phyloP scores from a whole-genome alignment of 2,797 vertebrate genomes.

The Myioborus melanocephalus region DNA sequence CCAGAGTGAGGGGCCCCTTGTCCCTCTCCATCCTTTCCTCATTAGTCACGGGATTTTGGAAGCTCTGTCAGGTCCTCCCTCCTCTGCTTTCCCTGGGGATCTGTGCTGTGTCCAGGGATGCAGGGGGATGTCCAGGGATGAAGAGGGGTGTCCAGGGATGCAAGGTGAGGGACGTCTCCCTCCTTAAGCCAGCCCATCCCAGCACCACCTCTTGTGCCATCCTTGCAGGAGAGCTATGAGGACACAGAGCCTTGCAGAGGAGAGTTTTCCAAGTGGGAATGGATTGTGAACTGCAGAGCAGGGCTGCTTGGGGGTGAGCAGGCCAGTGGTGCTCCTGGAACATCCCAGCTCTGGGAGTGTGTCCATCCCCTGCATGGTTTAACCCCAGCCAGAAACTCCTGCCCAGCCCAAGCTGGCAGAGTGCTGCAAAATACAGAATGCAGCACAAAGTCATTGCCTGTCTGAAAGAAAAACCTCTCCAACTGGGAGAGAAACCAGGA shows the following conservation, averaged over 20 bases:
- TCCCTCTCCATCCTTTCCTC: neutral
- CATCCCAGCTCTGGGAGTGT: rapidly evolving
- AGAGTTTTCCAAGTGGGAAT: neutral
- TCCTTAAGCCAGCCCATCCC: neutral
- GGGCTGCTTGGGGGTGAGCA: neutral
- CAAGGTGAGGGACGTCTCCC: neutral
- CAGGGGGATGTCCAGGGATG: neutral
- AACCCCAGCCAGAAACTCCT: neutral
- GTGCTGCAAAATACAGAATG: neutral
- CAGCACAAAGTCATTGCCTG: neutral
- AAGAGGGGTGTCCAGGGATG: neutral
- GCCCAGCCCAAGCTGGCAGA: neutral
- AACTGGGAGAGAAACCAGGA: neutral
- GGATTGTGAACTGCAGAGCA: neutral
- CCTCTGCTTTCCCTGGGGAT: neutral
- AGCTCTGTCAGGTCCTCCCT: neutral
- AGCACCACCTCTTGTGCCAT: rapidly evolving
- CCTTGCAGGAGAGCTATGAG: rapidly evolving
- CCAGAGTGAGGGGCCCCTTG: rapidly evolving
- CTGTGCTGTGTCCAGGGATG: neutral
- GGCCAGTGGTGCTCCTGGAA: neutral
- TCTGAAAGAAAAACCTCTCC: neutral
- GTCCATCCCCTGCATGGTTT: neutral
- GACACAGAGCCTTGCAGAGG: neutral
- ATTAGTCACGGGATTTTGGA: rapidly evolving